Base-by-base conservation (phyloP, 1,140 invertebrate species). In the Caenorhabditis inopinata region DNA sequence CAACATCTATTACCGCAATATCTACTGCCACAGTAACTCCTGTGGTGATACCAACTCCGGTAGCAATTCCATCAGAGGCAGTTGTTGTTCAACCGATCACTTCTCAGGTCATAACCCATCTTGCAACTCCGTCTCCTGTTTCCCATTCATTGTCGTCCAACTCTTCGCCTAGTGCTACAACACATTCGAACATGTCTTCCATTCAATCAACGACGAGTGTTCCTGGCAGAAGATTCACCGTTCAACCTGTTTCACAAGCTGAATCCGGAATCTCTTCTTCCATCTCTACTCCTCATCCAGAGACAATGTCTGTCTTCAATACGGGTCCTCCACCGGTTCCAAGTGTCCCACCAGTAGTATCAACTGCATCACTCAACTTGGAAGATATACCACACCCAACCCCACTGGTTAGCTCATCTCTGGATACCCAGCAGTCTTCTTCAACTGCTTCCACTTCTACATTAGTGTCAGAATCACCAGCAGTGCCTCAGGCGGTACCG, bases 281-380 rank as follows among this genome's bases (percentile, higher is more conserved):
- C 6, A 46, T 48, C 18, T 62, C 48, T 11, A 75, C 51, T 11
- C 53, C 46, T 42, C 73, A 49, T 77, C 82, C 46, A 51, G 49
- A 68, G 58, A n/a, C 21, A 6, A 73, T 18, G n/a, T 29, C 21
- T 14, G 12, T 46, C 14, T 11, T 23, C 7, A 29, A 58, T 11
- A 14, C 29, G 6, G 27, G 79, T 49, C 46, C 78, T n/a, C 77
- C 83, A 74, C 29, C 73, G 32, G 32, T 85, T 77, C 47, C 77
- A 47, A 58, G 76, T 84, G 42, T 78, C 73, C 58, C 48, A 38
- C 18, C 51, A 78, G 46, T 75, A 35, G 35, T 58, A 2, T 51
- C 80, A 29, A 27, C 35, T 42, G n/a, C 73, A 35, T 14, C 46
- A 1, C 12, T 29, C 0, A 16, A 27, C 16, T 7, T 25, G 12